Evolutionary conservation across 2,888 invertebrate species (phyloP), one percentile per base, ranked within the genome.

Genomic region (Drosophila pseudotalamancana): DNA sequence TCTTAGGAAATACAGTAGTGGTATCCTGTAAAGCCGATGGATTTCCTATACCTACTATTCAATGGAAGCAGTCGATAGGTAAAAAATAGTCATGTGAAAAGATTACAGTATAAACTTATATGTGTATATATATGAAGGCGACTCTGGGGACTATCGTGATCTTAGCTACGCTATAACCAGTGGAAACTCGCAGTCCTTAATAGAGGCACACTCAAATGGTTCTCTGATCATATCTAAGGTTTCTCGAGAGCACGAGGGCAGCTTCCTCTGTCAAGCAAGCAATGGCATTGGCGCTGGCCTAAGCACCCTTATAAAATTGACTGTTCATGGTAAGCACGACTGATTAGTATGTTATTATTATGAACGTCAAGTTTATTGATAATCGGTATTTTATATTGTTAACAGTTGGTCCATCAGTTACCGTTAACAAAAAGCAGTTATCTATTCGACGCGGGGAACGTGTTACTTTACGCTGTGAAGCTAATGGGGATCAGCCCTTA

Each of bases 1-100:
- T 95, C 72, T 94, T 95, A 48, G 96, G 96, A 27, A 95, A 95
- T 83, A 91, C 94, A 3, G 92, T 95, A 55, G 92, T 93, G 4
- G 91, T 96, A 71, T 94, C 94, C 72, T 96, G 96, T 87, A 94
- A 94, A 87, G 95, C 96, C 8, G 94, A 94, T 49, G 96, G 96
- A 31, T 95, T 95, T 85, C 96, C 96, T 0, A 90, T 92, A 19
- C 96, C 96, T 6, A 89, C 90, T 14, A 90, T 93, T 53, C 92
- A 92, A 70, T 93, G 93, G 93, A 93, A 93, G 77, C 92, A 93
- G 82, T 92, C 92, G 46, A 92, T 92, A 82, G 93, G 93, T 93
- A 90, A 89, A 78, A n/a, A 19, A 1, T 11, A 9, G 23, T 23
- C n/a, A 16, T 4, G 86, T 16, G n/a, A 23, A 5, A 25, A n/a